Base-by-base conservation (phyloP, 2,113 vertebrate genomes). In the Madoqua kirkii region DNA sequence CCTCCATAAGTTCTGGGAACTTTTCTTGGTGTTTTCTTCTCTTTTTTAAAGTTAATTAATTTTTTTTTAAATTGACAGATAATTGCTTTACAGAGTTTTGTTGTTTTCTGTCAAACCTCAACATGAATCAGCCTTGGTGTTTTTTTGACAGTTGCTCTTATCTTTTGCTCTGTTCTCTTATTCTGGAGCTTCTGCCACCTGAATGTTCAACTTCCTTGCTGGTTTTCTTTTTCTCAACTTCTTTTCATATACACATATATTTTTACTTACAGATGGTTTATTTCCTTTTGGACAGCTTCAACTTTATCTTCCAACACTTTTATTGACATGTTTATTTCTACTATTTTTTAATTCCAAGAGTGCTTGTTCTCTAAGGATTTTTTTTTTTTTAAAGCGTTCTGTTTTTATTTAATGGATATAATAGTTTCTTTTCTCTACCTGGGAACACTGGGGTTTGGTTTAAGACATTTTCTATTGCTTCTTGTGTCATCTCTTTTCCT, bases 71-170 rank as follows among this genome's bases (percentile, higher is more conserved):
- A 40, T 40, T 13, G 67, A 74, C 40, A n/a, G 36, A 25, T 74
- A 40, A 40, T 74, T 74, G 36, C 67, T 74, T 71, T 71, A 40
- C 19, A 40, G n/a, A 40, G 9, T 40, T 74, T 40, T 23, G 67
- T 74, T 40, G n/a, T 74, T 74, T 71, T 23, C 36, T 23, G 36
- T 74, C 36, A 74, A 25, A 74, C 67, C 36, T 23, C 36, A 74
- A 74, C 21, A 40, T 21, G 36, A 40, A 71, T 71, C 10, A 71
- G 67, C 10, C 62, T 62, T 45, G n/a, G 16, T 82, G 60, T 76
- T 95, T 97, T 33, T 93, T 57, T 81, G 60, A 76, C 52, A 85
- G 81, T 96, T 91, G 96, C 17, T 17, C 40, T 79, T 48, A 31
- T 6, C 36, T 3, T 33, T 81, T 82, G 33, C 54, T 96, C 45